These are phyloP conservation scores for Synergus laeviventris DNA, from an alignment of 2,888 invertebrate species.

Conservation along the genomic window DNA sequence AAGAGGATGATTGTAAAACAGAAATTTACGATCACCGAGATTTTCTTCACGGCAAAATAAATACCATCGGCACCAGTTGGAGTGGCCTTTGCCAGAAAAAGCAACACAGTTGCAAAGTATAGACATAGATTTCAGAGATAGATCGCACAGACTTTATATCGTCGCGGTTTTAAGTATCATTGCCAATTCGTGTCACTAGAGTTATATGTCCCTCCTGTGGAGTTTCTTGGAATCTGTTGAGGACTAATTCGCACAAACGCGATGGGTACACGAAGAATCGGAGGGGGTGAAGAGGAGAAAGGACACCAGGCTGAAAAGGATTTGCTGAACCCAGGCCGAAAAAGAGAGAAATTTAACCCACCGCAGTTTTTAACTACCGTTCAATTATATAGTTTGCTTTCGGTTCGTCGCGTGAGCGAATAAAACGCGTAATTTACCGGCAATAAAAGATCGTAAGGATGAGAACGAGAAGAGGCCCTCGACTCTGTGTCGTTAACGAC, in stretches of 20 bases:
- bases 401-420: constrained; percentile 66
- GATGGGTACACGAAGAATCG: constrained; percentile 29
- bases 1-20: constrained; percentile 61
- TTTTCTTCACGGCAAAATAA: constrained; percentile 41
- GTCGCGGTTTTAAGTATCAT: constrained; percentile 58
- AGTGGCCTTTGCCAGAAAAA: constrained; percentile 4
- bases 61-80: not conserved
- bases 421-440: constrained; percentile 74
- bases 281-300: constrained; percentile 22
- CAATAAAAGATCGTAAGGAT: constrained; percentile 69
- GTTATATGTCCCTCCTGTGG: constrained; percentile 17
- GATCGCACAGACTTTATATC: constrained; percentile 57
- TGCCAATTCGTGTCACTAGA: constrained; percentile 46
- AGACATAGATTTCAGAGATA: constrained; percentile 48
- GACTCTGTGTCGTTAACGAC: constrained; percentile 71
- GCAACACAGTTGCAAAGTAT: not conserved
- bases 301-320: constrained; percentile 20
- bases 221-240: constrained; percentile 44
- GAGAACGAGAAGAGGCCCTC: constrained; percentile 52
- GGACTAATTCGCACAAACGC: constrained; percentile 16
- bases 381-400: constrained; percentile 69
- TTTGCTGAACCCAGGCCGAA: constrained; percentile 39
- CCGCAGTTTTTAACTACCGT: constrained; percentile 66
- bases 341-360: constrained; percentile 64
- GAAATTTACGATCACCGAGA: constrained; percentile 60